Conservation (phyloP, 2,113 vertebrate genomes). For the Grus americana region DNA sequence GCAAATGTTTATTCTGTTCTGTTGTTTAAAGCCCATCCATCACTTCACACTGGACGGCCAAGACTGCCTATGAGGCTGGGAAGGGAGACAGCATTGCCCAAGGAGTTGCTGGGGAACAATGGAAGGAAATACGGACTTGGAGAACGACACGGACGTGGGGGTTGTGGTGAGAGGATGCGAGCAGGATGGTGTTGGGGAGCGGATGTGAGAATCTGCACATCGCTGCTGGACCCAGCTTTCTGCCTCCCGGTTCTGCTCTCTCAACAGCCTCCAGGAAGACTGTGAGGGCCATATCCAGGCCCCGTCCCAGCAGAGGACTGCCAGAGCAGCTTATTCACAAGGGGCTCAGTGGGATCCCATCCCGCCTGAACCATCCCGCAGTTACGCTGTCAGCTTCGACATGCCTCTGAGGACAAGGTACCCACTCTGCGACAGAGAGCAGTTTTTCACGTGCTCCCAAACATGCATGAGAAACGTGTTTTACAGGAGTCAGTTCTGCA, state of each 20-base stretch:
- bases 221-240: neutral
- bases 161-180: neutral
- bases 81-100: neutral
- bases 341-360: neutral
- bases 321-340: neutral
- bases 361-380: neutral
- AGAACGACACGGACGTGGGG: accelerated
- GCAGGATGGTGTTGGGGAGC: neutral
- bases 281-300: neutral
- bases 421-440: neutral
- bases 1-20: neutral
- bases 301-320: neutral
- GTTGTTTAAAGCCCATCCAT: neutral
- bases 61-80: neutral
- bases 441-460: neutral
- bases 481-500: neutral
- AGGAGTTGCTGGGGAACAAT: neutral
- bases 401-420: no score
- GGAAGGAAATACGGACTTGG: neutral
- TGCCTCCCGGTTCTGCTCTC: neutral
- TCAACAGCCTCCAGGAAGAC: neutral
- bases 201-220: neutral
- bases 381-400: neutral
- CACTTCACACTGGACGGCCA: neutral
- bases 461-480: accelerated